phyloP scores from a whole-genome alignment of 1,140 invertebrate genomes.

The Lasaia peninsularis region DNA sequence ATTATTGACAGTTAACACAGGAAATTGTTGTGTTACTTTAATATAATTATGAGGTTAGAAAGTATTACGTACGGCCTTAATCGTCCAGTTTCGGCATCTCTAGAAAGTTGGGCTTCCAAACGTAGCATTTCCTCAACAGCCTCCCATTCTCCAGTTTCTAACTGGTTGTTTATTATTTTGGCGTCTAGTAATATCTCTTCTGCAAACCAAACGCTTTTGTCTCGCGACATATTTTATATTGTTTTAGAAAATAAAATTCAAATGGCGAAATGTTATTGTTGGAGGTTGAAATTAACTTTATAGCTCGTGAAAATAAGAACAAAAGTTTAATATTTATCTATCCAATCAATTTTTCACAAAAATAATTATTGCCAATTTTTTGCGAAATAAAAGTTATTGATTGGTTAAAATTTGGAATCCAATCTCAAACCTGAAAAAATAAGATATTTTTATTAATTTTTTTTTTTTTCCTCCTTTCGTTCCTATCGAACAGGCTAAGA shows the following conservation, averaged over 20 bases:
- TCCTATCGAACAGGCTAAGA: no score
- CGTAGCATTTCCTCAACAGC: constrained; percentile 74
- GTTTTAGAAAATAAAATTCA: constrained; percentile 17
- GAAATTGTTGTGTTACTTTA: neutral
- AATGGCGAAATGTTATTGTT: no score
- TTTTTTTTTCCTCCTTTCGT: no score
- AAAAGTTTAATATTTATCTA: no score
- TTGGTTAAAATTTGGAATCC: no score
- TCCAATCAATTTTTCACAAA: no score
- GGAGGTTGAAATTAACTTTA: no score
- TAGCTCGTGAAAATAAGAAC: no score
- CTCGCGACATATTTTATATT: constrained; percentile 62
- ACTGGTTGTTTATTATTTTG: constrained; percentile 72
- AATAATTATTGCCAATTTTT: no score
- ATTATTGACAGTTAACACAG: neutral
- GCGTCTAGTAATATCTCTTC: constrained; percentile 75
- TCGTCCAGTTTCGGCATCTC: constrained; percentile 72
- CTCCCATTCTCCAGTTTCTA: constrained; percentile 73
- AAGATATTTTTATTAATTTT: no score
- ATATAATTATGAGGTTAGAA: neutral
- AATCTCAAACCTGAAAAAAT: no score
- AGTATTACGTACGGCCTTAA: constrained; percentile 61
- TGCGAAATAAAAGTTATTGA: no score
- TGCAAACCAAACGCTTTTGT: constrained; percentile 76
- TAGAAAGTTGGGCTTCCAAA: constrained; percentile 70